Conservation (phyloP, 1,140 invertebrate genomes). For the Spodoptera litura region DNA sequence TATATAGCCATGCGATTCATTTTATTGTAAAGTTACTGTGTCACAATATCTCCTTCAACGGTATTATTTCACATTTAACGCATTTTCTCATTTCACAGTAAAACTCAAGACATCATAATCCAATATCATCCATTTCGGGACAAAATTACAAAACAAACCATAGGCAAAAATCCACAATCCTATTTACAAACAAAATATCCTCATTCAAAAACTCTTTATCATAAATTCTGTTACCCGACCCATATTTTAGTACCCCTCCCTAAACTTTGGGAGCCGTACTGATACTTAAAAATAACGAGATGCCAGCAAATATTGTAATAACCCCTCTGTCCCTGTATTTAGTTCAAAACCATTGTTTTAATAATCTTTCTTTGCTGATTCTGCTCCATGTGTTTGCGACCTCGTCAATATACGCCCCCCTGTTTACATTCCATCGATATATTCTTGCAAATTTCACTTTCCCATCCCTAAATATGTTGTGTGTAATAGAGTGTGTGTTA, state of each 20-base stretch:
- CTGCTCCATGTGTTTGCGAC: conserved; percentile 54
- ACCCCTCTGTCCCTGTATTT: conserved; percentile 64
- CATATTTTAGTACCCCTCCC: conserved; percentile 47
- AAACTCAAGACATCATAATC: conserved; percentile 13
- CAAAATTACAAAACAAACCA: conserved; percentile 30
- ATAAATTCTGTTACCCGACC: conserved; percentile 40
- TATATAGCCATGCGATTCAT: too few species aligned
- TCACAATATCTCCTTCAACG: too few species aligned
- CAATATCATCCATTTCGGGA: conserved; percentile 6
- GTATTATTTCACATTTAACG: neutral
- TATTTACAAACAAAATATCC: conserved; percentile 46
- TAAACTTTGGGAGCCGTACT: conserved; percentile 66
- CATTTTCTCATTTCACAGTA: neutral
- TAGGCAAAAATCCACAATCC: conserved; percentile 43
- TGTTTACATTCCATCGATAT: conserved; percentile 70
- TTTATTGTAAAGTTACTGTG: too few species aligned
- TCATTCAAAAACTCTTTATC: conserved; percentile 50
- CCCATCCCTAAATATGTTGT: conserved; percentile 68
- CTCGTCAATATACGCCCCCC: conserved; percentile 62
- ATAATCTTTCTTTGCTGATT: conserved; percentile 67
- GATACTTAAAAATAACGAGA: conserved; percentile 83
- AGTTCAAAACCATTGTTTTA: conserved; percentile 69
- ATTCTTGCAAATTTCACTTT: conserved; percentile 55
- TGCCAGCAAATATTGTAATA: conserved; percentile 81
- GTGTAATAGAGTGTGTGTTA: conserved; percentile 52